Evolutionary conservation across 2,888 invertebrate species (phyloP).

Genomic region (Danaus chrysippus): DNA sequence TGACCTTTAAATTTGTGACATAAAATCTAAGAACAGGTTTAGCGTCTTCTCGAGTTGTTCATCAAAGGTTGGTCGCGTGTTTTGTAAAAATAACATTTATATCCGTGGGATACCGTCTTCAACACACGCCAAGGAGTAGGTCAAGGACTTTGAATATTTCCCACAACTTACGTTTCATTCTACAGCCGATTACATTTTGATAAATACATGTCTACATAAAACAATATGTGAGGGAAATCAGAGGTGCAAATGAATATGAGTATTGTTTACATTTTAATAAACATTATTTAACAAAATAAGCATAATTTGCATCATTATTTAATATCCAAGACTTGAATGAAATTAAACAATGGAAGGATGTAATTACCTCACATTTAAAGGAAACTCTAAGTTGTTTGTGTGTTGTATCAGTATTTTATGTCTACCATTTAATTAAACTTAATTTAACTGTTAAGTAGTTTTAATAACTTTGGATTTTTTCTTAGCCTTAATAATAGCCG

Average conservation of each 20-base stretch:
- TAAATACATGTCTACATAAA: constrained; percentile 7
- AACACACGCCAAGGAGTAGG: constrained; percentile 42
- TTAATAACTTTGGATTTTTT: no score
- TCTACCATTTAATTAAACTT: no score
- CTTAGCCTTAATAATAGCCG: no score
- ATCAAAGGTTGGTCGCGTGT: constrained; percentile 33
- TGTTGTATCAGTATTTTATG: no score
- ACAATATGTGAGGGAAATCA: constrained; percentile 6
- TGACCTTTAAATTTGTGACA: constrained; percentile 37
- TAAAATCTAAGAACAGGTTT: constrained; percentile 30
- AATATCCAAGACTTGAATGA: not conserved
- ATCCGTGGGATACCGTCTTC: constrained; percentile 49
- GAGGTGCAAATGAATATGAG: not conserved
- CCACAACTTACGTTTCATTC: constrained; percentile 39
- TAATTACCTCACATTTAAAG: no score
- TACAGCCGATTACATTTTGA: constrained; percentile 20
- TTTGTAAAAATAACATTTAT: constrained; percentile 50
- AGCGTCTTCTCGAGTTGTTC: constrained; percentile 11
- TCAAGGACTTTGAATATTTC: constrained; percentile 56
- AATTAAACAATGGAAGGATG: no score
- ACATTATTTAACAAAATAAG: constrained; percentile 1
- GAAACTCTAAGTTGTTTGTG: no score
- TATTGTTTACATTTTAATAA: constrained; percentile 6
- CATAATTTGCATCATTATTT: constrained; percentile 1
- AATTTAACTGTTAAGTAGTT: no score